phyloP scores from a whole-genome alignment of 2,888 invertebrate genomes.

The Lasius fuliginosus region DNA sequence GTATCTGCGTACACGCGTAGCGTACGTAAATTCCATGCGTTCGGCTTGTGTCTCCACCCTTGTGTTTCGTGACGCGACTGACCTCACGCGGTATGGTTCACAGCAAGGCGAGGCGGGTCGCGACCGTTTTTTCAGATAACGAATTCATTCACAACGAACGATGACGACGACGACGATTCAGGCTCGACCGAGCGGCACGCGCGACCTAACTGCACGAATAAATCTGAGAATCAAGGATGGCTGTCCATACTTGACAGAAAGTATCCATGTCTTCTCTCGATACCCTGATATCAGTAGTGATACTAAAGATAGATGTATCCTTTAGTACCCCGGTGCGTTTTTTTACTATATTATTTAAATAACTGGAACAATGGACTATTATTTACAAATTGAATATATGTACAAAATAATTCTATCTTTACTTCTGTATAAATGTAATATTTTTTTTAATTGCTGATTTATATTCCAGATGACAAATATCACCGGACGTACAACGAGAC shows the following conservation, averaged over 20 bases:
- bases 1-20: constrained; percentile 39
- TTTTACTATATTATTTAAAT: background rate
- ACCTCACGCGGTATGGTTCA: constrained; percentile 73
- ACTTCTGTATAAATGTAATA: background rate
- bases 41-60: constrained; percentile 36
- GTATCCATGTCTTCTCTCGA: background rate
- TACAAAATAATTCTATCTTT: background rate
- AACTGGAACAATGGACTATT: background rate
- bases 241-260: background rate
- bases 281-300: background rate
- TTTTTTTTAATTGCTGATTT: background rate
- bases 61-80: constrained; percentile 63
- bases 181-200: constrained; percentile 53
- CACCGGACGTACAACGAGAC: background rate
- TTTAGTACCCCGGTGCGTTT: background rate
- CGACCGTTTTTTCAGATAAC: constrained; percentile 80
- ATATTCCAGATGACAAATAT: background rate
- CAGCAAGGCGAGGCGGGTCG: constrained; percentile 71
- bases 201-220: constrained; percentile 38
- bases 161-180: constrained; percentile 59
- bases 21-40: constrained; percentile 46
- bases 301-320: background rate
- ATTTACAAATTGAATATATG: no score
- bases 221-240: background rate
- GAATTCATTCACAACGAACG: constrained; percentile 81